phyloP scores from a whole-genome alignment of 2,888 invertebrate species.

The Noctua comes region DNA sequence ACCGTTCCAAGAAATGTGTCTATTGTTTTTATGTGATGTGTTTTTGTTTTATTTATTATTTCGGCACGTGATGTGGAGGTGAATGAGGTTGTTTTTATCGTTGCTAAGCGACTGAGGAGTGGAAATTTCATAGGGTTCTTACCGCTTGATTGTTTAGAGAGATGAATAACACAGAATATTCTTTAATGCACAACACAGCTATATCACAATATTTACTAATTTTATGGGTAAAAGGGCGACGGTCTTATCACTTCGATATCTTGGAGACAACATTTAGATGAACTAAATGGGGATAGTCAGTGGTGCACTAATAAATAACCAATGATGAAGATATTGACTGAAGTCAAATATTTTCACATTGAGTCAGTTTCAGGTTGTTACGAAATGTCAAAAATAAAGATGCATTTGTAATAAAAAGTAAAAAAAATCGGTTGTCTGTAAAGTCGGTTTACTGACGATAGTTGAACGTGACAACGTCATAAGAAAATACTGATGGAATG shows the following conservation, averaged over 20 bases:
- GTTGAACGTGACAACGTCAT: no score
- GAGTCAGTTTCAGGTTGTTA: background rate
- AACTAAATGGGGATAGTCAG: background rate
- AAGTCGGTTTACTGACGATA: no score
- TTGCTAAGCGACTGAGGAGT: background rate
- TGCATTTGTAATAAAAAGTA: background rate
- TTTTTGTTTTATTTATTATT: conserved; percentile 63
- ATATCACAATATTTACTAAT: background rate
- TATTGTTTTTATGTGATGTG: conserved; percentile 49
- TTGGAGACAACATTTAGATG: background rate
- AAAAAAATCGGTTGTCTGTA: no score
- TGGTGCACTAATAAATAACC: background rate
- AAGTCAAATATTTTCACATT: background rate
- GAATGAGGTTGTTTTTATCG: conserved; percentile 41
- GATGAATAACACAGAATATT: background rate
- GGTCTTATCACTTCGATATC: background rate
- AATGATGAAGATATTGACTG: background rate
- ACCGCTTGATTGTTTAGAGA: background rate
- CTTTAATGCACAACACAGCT: background rate
- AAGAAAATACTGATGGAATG: no score
- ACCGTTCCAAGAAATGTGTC: conserved; percentile 56
- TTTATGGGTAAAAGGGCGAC: no score
- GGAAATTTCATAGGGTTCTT: background rate
- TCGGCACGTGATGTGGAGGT: conserved; percentile 45
- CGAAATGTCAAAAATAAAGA: background rate